These are phyloP conservation scores for Uria lomvia DNA, from an alignment of 2,113 vertebrate species.

Conservation along the genomic window DNA sequence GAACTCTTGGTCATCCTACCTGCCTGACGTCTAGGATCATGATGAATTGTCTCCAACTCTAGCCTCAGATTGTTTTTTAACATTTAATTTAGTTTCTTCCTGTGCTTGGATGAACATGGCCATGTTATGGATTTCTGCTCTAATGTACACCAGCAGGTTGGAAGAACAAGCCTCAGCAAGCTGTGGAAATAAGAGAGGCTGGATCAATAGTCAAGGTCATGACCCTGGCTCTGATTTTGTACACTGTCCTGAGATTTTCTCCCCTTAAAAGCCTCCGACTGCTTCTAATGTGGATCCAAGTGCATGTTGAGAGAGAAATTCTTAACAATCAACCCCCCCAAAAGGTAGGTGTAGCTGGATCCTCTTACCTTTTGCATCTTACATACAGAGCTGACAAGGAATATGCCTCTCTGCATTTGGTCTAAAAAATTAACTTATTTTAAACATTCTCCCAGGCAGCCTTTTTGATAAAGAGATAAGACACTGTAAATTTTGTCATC, in stretches of 20 bases:
- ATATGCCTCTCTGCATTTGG: constrained; percentile 20
- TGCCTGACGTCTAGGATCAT: constrained; percentile 89
- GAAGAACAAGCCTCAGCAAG: constrained; percentile 86
- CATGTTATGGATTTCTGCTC: constrained; percentile 97
- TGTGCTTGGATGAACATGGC: constrained; percentile 98
- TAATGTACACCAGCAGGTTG: constrained; percentile 98
- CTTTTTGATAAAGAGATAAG: constrained; percentile 2
- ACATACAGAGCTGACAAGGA: constrained; percentile 16
- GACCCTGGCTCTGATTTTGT: constrained; percentile 80
- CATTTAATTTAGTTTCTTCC: constrained; percentile 99
- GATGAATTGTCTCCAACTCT: constrained; percentile 96
- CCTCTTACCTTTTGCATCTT: constrained; percentile 35
- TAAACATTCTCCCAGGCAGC: not conserved
- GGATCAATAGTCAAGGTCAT: constrained; percentile 97
- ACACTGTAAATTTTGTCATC: not conserved
- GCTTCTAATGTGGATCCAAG: constrained; percentile 68
- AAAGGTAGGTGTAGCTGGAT: constrained; percentile 37
- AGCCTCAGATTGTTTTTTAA: constrained; percentile 99
- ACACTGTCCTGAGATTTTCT: constrained; percentile 79
- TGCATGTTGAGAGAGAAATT: constrained; percentile 62
- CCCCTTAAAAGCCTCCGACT: constrained; percentile 70
- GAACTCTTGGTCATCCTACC: constrained; percentile 83
- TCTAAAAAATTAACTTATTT: not conserved
- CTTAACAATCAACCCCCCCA: constrained; percentile 22
- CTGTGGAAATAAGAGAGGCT: constrained; percentile 96